Conservation (phyloP, 1,140 invertebrate genomes). For the Belonocnema kinseyi region DNA sequence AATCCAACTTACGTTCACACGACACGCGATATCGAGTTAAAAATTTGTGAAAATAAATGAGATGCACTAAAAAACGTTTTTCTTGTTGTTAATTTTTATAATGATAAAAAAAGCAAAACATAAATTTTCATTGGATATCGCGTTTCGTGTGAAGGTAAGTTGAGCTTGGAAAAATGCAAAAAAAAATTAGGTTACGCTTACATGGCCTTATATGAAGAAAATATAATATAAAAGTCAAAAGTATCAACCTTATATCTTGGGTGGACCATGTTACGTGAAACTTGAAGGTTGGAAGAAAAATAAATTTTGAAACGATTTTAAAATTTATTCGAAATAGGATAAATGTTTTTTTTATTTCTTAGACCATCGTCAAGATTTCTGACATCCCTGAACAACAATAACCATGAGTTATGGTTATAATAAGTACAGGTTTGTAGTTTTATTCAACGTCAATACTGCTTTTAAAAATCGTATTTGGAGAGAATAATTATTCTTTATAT, state of each 20-base stretch:
- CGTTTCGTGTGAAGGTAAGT: too few relatives aligned
- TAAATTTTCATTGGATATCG: too few relatives aligned
- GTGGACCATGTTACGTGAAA: neutral
- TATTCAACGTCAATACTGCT: slow-evolving; percentile 36
- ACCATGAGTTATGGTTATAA: slow-evolving; percentile 69
- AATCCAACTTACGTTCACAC: too few relatives aligned
- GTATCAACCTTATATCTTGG: neutral
- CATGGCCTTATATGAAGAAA: too few relatives aligned
- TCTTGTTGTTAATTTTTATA: too few relatives aligned
- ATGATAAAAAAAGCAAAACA: too few relatives aligned
- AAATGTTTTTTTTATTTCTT: slow-evolving; percentile 50
- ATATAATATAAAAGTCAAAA: neutral
- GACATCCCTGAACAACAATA: slow-evolving; percentile 54
- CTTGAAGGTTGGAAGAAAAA: neutral
- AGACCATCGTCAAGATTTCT: slow-evolving; percentile 55
- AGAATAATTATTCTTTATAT: neutral
- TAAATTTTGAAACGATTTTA: neutral
- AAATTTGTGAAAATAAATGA: too few relatives aligned
- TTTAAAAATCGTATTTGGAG: slow-evolving; percentile 16
- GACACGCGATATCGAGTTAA: too few relatives aligned
- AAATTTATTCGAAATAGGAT: slow-evolving; percentile 30
- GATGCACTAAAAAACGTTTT: too few relatives aligned
- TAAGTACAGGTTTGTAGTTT: slow-evolving; percentile 66
- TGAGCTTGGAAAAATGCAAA: too few relatives aligned
- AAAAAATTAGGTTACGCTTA: too few relatives aligned